Base-by-base conservation (phyloP, 2,113 vertebrate species). In the Jaculus jaculus region DNA sequence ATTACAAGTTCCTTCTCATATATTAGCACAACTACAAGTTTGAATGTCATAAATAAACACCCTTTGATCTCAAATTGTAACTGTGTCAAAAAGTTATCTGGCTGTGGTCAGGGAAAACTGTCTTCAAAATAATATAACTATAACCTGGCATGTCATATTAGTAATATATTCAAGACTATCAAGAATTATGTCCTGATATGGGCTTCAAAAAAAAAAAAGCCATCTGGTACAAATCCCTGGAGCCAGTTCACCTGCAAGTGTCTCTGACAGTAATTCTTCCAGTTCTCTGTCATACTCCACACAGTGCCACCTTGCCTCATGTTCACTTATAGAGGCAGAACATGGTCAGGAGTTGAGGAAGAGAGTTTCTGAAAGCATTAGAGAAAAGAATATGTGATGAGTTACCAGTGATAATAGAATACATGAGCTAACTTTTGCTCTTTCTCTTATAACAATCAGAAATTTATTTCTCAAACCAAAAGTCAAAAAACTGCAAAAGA, bases 361-460 rank as follows among this genome's bases (percentile, higher is more conserved):
- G 9, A 28, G 42, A n/a, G 5, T n/a, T 80, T 42, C 60, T 37
- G 47, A 58, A 72, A 77, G 58, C 7, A 71, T 47, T 54, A 12
- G 7, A 16, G 54, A 42, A 84, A 85, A 73, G 60, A 60, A 30
- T 15, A 2, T 66, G 21, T 93, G 4, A 37, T 39, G 72, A 37
- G 2, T 39, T 68, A 30, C 3, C 54, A n/a, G 16, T 39, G 66
- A 39, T 23, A 47, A 16, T 18, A 94, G 58, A 95, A 81, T 4
- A 0, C 28, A 32, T 24, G 21, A 7, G 21, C 2, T 23, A 32
- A 10, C 37, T 34, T 63, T 69, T 77, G n/a, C 1, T 42, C 30
- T 83, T 91, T 89, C 30, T 32, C 47, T 12, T 90, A 42, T 42
- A 65, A 87, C 82, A 95, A 69, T 34, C 5, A 86, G 81, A 65